A percentile compares a stretch with the other conserved stretches of the same genome.
phyloP scores from a whole-genome alignment of 2,888 invertebrate species.

The Prosopocoilus inquinatus region DNA sequence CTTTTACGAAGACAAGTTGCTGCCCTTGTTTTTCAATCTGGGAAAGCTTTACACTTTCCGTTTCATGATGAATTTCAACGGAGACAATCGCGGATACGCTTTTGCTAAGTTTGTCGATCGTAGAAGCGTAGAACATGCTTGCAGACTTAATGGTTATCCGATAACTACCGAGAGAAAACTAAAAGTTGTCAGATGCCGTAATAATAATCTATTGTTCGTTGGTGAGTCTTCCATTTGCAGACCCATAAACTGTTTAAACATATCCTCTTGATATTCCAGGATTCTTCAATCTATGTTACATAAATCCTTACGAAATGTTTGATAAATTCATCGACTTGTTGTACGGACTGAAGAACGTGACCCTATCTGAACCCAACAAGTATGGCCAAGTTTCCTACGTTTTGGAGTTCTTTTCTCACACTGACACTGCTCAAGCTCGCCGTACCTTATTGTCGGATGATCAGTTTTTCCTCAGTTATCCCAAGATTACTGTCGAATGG shows the following conservation, averaged over 20 bases:
- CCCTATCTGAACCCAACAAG: not conserved
- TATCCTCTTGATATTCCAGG: no score
- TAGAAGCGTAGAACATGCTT: not conserved
- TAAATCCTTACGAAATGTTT: not conserved
- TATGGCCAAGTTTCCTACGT: not conserved
- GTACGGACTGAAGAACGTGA: not conserved
- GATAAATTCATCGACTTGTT: not conserved
- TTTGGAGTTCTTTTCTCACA: constrained; percentile 3
- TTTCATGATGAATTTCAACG: not conserved
- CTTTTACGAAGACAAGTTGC: not conserved
- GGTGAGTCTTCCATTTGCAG: not conserved
- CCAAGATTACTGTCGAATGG: no score
- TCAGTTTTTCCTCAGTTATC: no score
- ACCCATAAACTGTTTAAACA: no score
- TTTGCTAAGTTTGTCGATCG: not conserved
- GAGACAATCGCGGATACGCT: not conserved
- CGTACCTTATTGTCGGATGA: no score
- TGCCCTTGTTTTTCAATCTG: not conserved
- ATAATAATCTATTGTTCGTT: not conserved
- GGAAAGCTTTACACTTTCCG: not conserved
- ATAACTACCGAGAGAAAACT: not conserved
- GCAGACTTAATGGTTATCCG: not conserved
- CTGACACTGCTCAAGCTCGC: not conserved
- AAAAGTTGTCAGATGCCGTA: not conserved
- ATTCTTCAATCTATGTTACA: no score